Evolutionary conservation across 2,888 invertebrate genomes (phyloP).

Genomic region (Drosophila villosipedis): DNA sequence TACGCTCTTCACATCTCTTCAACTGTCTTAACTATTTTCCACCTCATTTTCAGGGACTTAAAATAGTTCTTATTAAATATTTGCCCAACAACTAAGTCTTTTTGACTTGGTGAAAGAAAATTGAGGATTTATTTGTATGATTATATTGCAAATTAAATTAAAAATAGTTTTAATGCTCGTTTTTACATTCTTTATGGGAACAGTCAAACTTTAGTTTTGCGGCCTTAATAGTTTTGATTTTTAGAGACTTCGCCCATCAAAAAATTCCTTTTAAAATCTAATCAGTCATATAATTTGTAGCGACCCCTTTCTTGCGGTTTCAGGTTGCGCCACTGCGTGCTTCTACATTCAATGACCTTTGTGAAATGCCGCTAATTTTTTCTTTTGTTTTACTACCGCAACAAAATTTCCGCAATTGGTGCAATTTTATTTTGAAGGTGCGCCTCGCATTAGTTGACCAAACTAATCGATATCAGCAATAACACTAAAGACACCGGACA

Average conservation of each 20-base stretch:
- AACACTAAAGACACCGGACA: conserved; percentile 45
- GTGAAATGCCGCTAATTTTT: conserved; percentile 41
- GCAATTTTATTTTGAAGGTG: conserved; percentile 72
- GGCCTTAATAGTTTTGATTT: background rate
- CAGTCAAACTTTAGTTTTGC: background rate
- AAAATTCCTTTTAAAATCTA: background rate
- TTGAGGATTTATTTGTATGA: background rate
- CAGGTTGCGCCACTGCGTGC: conserved; percentile 19
- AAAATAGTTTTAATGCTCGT: background rate
- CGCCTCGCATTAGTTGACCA: conserved; percentile 67
- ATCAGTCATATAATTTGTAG: background rate
- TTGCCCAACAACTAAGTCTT: background rate
- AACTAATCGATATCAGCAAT: conserved; percentile 76
- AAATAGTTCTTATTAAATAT: background rate
- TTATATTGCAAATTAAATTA: background rate
- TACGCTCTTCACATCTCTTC: fast-evolving
- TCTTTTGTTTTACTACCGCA: conserved; percentile 48
- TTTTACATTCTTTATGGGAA: background rate
- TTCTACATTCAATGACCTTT: conserved; percentile 58
- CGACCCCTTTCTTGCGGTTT: conserved; percentile 1
- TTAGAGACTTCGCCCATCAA: background rate
- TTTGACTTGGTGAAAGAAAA: background rate
- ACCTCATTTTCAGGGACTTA: background rate
- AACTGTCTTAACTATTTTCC: too few relatives aligned
- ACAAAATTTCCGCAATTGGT: conserved; percentile 72